phyloP scores from a whole-genome alignment of 2,113 vertebrate species.

The Prinia subflava region DNA sequence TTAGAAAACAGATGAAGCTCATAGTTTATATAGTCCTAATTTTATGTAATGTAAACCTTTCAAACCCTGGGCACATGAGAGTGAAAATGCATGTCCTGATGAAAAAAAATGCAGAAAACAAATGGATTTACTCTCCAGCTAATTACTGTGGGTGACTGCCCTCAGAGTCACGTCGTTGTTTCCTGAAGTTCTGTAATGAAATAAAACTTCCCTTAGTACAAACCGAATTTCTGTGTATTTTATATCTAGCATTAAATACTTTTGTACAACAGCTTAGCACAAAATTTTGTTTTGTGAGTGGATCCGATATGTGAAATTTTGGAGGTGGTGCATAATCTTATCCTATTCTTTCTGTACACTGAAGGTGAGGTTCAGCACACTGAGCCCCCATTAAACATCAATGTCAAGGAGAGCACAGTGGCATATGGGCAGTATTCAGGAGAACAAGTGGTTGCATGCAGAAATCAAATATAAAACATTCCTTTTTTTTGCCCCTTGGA shows the following conservation, averaged over 20 bases:
- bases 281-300: conserved; percentile 41
- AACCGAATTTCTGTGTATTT: conserved; percentile 46
- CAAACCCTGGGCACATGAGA: conserved; percentile 63
- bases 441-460: not conserved
- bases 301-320: conserved; percentile 38
- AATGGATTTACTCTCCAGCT: conserved; percentile 75
- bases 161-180: conserved; percentile 38
- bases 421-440: conserved; percentile 43
- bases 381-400: not conserved
- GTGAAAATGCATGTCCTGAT: conserved; percentile 67
- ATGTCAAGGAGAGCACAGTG: conserved; percentile 6
- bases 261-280: conserved; percentile 13
- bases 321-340: not conserved
- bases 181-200: conserved; percentile 61
- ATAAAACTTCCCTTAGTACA: conserved; percentile 39
- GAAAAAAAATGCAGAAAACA: conserved; percentile 62
- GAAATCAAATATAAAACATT: conserved; percentile 68
- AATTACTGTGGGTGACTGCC: conserved; percentile 67
- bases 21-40: conserved; percentile 76
- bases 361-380: not conserved
- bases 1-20: conserved; percentile 72
- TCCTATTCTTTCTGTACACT: not conserved
- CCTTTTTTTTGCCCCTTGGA: conserved; percentile 54
- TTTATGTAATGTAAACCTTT: conserved; percentile 81
- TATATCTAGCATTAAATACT: conserved; percentile 28